phyloP scores from a whole-genome alignment of 1,140 invertebrate genomes.

The Hycleus cichorii region DNA sequence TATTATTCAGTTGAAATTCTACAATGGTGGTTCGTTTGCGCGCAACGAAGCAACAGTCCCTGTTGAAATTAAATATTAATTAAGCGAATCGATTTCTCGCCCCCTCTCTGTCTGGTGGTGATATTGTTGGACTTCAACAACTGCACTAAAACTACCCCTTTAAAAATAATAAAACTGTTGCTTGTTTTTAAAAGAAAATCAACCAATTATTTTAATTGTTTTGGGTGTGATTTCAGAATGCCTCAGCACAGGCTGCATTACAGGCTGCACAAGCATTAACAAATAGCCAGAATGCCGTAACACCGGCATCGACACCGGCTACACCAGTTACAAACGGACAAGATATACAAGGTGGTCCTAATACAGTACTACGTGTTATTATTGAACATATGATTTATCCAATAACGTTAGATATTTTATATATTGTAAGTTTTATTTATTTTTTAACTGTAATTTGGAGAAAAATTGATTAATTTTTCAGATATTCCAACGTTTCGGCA shows the following conservation, averaged over 20 bases:
- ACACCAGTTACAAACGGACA: conserved; percentile 44
- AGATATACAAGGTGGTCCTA: conserved; percentile 82
- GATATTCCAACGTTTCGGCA: conserved; percentile 96
- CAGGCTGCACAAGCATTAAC: conserved; percentile 74
- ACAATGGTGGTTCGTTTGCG: no score
- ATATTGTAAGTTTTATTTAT: conserved; percentile 56
- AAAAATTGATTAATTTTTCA: conserved; percentile 50
- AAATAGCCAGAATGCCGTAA: conserved; percentile 40
- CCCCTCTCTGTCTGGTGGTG: no score
- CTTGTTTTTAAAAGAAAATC: no score
- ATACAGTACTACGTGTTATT: conserved; percentile 94
- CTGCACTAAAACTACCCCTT: no score
- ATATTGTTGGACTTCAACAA: no score
- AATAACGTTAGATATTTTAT: conserved; percentile 92
- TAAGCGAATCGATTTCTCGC: no score
- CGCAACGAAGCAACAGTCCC: no score
- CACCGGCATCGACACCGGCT: conserved; percentile 42
- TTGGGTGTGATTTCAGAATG: conserved; percentile 46
- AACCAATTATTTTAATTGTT: conserved; percentile 15
- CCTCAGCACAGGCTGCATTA: conserved; percentile 69
- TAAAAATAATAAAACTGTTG: no score
- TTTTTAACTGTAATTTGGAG: conserved; percentile 58
- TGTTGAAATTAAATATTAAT: no score
- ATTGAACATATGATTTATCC: conserved; percentile 98
- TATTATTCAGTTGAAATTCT: no score